Conservation (phyloP, 1,140 invertebrate species). For the Aradophagus sp. region DNA sequence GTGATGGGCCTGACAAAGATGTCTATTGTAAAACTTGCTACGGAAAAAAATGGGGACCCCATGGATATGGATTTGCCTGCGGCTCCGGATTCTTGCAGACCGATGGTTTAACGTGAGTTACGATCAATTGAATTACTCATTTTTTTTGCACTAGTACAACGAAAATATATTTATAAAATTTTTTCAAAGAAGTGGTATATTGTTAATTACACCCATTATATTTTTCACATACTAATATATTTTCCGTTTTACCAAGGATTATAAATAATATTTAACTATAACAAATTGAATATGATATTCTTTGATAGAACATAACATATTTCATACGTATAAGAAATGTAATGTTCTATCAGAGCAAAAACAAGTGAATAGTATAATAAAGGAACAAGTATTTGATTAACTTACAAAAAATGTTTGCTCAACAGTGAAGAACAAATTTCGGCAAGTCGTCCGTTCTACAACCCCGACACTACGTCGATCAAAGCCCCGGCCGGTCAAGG, state of each 20-base stretch:
- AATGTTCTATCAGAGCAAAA: too few species aligned
- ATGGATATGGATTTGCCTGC: conserved; percentile 95
- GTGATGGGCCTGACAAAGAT: conserved; percentile 87
- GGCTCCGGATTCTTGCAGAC: conserved; percentile 95
- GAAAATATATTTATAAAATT: too few species aligned
- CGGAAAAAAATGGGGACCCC: conserved; percentile 94
- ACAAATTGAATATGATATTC: too few species aligned
- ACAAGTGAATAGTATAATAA: neutral
- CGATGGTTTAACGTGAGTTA: conserved; percentile 89
- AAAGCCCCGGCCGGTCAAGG: conserved; percentile 90
- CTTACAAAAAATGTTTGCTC: neutral
- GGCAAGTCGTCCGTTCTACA: conserved; percentile 83
- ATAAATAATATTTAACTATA: too few species aligned
- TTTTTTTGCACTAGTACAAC: too few species aligned
- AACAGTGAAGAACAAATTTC: conserved; percentile 88
- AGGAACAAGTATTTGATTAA: neutral
- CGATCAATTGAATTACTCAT: too few species aligned
- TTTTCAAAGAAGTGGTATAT: too few species aligned
- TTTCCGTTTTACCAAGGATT: too few species aligned
- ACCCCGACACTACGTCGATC: conserved; percentile 90
- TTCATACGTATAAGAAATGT: too few species aligned
- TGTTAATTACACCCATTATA: too few species aligned
- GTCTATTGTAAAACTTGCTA: conserved; percentile 93
- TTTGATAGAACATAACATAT: too few species aligned
- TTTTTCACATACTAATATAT: too few species aligned